A percentile compares a stretch with the other conserved stretches of the same genome.
Conservation (phyloP, 2,888 invertebrate genomes). For the Priapulus caudatus region DNA sequence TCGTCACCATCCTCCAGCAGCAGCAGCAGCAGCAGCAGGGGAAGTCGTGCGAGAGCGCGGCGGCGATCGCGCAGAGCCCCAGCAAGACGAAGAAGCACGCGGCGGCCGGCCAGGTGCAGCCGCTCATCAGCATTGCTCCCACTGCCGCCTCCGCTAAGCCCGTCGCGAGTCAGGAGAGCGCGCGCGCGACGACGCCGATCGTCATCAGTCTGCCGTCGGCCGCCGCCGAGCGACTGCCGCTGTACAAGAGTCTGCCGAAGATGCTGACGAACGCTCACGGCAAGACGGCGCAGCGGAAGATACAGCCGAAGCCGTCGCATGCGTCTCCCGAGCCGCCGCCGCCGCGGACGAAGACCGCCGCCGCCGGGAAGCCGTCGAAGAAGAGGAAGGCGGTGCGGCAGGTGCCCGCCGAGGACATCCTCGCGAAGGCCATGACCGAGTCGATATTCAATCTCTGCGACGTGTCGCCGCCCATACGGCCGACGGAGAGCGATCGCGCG, state of each 20-base stretch:
- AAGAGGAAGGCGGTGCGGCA: not conserved
- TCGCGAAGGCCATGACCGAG: slow-evolving; percentile 39
- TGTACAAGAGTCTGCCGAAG: no score
- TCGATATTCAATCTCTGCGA: slow-evolving; percentile 32
- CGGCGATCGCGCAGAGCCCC: no score
- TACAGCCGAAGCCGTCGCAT: slow-evolving; percentile 14
- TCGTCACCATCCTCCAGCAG: slow-evolving; percentile 31
- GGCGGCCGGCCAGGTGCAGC: slow-evolving; percentile 9
- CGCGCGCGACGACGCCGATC: no score
- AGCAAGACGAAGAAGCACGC: no score
- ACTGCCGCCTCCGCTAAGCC: slow-evolving; percentile 12
- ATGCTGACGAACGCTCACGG: no score
- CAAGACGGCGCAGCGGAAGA: slow-evolving; percentile 11
- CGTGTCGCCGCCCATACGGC: slow-evolving; percentile 25
- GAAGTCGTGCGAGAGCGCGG: no score
- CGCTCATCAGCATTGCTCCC: not conserved
- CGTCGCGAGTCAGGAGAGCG: no score
- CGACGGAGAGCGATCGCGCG: slow-evolving; percentile 21
- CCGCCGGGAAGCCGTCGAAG: not conserved
- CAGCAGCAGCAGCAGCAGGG: no score
- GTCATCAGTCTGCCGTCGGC: no score
- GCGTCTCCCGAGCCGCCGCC: not conserved
- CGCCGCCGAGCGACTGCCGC: no score
- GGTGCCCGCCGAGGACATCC: slow-evolving; percentile 28
- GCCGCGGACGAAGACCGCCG: not conserved